Conservation (phyloP, 2,797 vertebrate species). For the Salarias fasciatus region DNA sequence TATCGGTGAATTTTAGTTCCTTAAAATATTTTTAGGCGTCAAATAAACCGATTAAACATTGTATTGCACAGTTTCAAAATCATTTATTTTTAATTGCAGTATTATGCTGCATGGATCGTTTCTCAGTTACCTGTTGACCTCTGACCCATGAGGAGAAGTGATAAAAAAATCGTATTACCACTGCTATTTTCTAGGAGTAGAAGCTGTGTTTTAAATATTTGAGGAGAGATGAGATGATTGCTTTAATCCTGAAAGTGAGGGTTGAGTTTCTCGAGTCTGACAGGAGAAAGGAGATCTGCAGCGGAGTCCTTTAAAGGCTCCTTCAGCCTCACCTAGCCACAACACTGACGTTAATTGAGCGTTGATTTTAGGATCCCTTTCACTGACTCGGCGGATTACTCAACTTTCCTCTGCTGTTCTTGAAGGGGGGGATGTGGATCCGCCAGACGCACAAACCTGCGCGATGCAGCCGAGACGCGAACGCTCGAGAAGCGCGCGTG, state of each 20-base stretch:
- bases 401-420: conserved; percentile 45
- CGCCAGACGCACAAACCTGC: conserved; percentile 5
- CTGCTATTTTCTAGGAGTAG: neutral
- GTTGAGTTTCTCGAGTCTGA: conserved; percentile 36
- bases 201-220: neutral
- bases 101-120: neutral
- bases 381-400: conserved; percentile 72
- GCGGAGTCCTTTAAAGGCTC: conserved; percentile 79
- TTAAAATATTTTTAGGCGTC: too few species aligned
- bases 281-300: conserved; percentile 73
- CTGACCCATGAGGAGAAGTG: conserved; percentile 27
- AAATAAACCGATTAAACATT: too few species aligned
- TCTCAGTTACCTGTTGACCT: conserved; percentile 25
- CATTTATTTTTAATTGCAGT: neutral
- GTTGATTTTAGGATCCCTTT: conserved; percentile 82
- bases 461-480: neutral
- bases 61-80: too few species aligned
- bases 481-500: too few species aligned
- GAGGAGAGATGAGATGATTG: conserved; percentile 25
- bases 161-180: conserved; percentile 5
- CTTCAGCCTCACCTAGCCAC: conserved; percentile 84
- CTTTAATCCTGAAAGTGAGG: conserved; percentile 45
- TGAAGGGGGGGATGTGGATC: conserved; percentile 29
- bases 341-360: conserved; percentile 82
- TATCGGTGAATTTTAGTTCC: too few species aligned